phyloP scores from a whole-genome alignment of 2,113 vertebrate species.

The Thalassarche chlororhynchos region DNA sequence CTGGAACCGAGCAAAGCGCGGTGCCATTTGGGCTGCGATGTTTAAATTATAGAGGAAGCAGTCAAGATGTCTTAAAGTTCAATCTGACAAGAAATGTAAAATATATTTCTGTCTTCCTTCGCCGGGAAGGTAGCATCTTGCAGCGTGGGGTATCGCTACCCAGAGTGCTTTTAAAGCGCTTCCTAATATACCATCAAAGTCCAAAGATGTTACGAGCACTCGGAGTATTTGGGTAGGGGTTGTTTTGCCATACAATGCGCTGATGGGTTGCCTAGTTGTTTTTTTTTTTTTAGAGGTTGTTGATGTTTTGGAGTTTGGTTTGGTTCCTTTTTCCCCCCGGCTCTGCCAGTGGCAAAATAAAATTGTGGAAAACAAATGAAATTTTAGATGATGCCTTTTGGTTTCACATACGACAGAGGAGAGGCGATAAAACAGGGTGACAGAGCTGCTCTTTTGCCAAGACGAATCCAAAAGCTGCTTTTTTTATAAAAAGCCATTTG shows the following conservation, averaged over 20 bases:
- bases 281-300: too few species aligned
- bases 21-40: constrained; percentile 79
- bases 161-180: background rate
- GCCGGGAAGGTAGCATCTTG: constrained; percentile 58
- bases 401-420: background rate
- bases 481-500: background rate
- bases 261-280: background rate
- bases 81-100: constrained; percentile 77
- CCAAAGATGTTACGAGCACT: background rate
- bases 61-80: constrained; percentile 78
- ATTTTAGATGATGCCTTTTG: background rate
- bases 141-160: background rate
- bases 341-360: background rate
- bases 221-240: rapidly evolving
- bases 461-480: background rate
- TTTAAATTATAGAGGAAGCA: constrained; percentile 70
- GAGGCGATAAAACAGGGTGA: rapidly evolving
- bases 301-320: background rate
- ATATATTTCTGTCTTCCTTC: constrained; percentile 70
- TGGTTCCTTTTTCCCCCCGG: too few species aligned
- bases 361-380: background rate
- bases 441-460: background rate
- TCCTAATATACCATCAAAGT: background rate
- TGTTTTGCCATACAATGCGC: rapidly evolving
- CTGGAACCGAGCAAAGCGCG: constrained; percentile 74